Evolutionary conservation across 2,888 invertebrate species (phyloP).

Genomic region (Fragum sueziense): DNA sequence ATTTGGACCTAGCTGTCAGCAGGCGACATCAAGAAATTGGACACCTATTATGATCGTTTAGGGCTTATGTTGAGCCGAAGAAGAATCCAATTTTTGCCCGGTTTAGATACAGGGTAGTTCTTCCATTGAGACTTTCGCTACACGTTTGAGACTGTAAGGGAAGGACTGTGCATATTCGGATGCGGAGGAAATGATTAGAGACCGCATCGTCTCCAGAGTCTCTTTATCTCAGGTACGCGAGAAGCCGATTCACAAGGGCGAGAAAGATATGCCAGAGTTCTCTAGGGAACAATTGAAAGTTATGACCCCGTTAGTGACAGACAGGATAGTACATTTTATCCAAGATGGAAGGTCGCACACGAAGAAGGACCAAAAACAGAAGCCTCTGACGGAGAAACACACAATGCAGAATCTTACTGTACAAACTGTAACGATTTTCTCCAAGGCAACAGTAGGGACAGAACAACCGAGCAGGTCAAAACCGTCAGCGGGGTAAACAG

Average conservation of each 20-base stretch:
- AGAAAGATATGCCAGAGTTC: slow-evolving; percentile 18
- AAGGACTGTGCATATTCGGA: neutral
- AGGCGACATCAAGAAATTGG: neutral
- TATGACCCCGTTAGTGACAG: neutral
- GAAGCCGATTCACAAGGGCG: slow-evolving; percentile 17
- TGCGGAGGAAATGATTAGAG: slow-evolving; percentile 8
- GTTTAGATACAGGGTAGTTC: neutral
- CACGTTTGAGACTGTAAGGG: neutral
- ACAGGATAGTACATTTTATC: too few relatives aligned
- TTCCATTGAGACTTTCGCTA: neutral
- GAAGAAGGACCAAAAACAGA: neutral
- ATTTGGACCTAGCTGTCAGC: neutral
- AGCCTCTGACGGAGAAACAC: too few relatives aligned
- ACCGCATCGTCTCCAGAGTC: slow-evolving; percentile 6
- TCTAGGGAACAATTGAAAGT: neutral
- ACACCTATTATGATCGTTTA: slow-evolving; percentile 19
- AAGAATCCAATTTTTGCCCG: slow-evolving; percentile 13
- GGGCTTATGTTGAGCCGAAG: slow-evolving; percentile 15
- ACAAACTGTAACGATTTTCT: too few relatives aligned
- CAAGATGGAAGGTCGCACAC: neutral
- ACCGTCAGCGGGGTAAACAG: neutral
- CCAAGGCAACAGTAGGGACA: too few relatives aligned
- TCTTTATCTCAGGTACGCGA: neutral
- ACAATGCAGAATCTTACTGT: too few relatives aligned
- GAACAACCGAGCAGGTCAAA: too few relatives aligned